These are phyloP conservation scores for Echinarachnius parma DNA, from an alignment of 53 echinoderm and acorn worm genomes.

Conservation along the genomic window DNA sequence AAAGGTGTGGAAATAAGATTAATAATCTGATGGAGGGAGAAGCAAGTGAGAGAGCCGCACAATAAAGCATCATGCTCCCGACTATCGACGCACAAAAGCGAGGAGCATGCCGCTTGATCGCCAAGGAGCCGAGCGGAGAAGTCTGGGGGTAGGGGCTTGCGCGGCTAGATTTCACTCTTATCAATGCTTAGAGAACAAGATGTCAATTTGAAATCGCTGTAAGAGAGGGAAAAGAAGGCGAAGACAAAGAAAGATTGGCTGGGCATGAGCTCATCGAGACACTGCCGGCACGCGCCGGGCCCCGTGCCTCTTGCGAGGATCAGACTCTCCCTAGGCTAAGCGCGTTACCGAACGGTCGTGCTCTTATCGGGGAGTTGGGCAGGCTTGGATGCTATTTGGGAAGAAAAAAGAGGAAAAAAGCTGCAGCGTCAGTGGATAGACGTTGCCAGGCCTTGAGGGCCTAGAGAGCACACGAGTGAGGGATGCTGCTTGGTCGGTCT, in stretches of 20 bases:
- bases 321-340: constrained; percentile 75
- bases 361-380: constrained; percentile 66
- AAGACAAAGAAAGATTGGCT: constrained; percentile 62
- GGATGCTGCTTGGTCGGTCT: constrained; percentile 65
- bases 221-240: constrained; percentile 61
- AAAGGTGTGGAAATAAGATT: constrained; percentile 88
- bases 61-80: constrained; percentile 48
- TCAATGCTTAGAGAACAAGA: constrained; percentile 70
- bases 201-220: constrained; percentile 60
- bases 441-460: constrained; percentile 63
- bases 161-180: constrained; percentile 72
- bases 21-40: constrained; percentile 67
- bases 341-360: constrained; percentile 48
- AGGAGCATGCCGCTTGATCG: constrained; percentile 54
- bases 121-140: constrained; percentile 46
- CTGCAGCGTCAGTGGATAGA: constrained; percentile 60
- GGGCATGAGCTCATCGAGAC: constrained; percentile 62
- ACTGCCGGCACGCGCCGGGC: constrained; percentile 79
- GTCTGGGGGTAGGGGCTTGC: constrained; percentile 55
- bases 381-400: constrained; percentile 64
- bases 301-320: constrained; percentile 30
- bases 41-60: constrained; percentile 44
- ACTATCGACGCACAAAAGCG: constrained; percentile 61
- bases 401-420: too few relatives aligned
- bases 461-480: constrained; percentile 45